Percentiles rank a stretch among this genome's conserved stretches.
phyloP scores from a whole-genome alignment of 2,797 vertebrate species.

The Lerista edwardsae region DNA sequence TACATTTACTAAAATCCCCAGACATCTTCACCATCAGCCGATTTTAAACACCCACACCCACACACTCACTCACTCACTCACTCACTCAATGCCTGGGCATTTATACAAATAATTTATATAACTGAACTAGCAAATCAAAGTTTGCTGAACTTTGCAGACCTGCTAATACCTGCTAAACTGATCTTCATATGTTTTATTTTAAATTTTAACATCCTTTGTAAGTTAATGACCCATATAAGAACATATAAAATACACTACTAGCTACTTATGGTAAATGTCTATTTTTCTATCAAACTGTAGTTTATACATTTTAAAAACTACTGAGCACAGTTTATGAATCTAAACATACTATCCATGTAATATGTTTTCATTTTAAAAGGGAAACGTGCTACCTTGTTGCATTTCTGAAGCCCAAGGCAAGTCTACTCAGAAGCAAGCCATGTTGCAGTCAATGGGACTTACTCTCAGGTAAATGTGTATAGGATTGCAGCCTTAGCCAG shows the following conservation, averaged over 20 bases:
- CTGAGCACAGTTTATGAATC: background rate
- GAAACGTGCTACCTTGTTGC: too few species aligned
- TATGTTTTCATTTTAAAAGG: too few species aligned
- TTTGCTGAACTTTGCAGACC: too few species aligned
- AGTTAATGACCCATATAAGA: background rate
- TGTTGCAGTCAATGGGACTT: too few species aligned
- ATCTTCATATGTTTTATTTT: background rate
- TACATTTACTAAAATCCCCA: background rate
- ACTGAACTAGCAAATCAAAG: background rate
- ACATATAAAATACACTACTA: background rate
- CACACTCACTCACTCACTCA: too few species aligned
- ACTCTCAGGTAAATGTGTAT: too few species aligned
- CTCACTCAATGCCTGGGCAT: too few species aligned
- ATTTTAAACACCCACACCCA: constrained; percentile 22
- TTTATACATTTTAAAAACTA: constrained; percentile 7
- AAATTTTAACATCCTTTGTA: background rate
- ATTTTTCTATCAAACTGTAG: background rate
- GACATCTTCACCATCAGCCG: background rate
- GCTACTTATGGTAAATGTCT: background rate
- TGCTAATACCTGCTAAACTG: background rate
- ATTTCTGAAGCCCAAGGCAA: too few species aligned
- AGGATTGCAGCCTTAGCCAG: too few species aligned
- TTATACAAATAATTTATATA: constrained; percentile 10
- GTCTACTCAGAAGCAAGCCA: too few species aligned
- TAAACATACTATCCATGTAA: background rate